phyloP scores from a whole-genome alignment of 2,888 invertebrate species.

The Caenorhabditis sp. region DNA sequence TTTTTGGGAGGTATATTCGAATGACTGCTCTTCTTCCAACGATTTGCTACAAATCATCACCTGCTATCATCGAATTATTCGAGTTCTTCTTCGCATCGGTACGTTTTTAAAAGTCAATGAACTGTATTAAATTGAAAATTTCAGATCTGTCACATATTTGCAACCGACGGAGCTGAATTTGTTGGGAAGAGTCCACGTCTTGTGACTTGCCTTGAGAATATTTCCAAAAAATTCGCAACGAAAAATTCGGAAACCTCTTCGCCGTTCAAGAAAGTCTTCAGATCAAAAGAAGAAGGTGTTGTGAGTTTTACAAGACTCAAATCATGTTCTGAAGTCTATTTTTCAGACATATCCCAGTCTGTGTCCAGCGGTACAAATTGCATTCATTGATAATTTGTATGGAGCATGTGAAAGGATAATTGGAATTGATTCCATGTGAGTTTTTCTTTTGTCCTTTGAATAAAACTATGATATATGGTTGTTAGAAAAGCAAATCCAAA shows the following conservation, averaged over 20 bases:
- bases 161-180: conserved; percentile 31
- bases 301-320: background rate
- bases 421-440: conserved; percentile 85
- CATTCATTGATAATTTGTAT: conserved; percentile 79
- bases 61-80: conserved; percentile 62
- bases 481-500: too few species aligned
- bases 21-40: conserved; percentile 68
- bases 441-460: too few species aligned
- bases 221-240: conserved; percentile 3
- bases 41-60: conserved; percentile 59
- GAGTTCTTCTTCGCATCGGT: conserved; percentile 64
- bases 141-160: conserved; percentile 44
- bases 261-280: conserved; percentile 16
- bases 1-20: conserved; percentile 66
- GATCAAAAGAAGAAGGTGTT: conserved; percentile 3
- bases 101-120: too few species aligned
- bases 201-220: conserved; percentile 21
- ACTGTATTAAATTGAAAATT: too few species aligned
- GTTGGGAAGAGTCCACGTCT: conserved; percentile 24
- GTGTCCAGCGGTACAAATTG: conserved; percentile 48
- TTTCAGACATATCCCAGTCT: conserved; percentile 27
- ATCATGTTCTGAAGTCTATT: too few species aligned
- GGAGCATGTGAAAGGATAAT: conserved; percentile 87
- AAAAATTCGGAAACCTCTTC: conserved; percentile 5
- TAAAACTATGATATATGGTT: too few species aligned